A percentile compares a stretch with the other conserved stretches of the same genome.
These are phyloP conservation scores for Phalacrocorax aristotelis DNA, from an alignment of 2,113 vertebrate genomes.

Conservation along the genomic window DNA sequence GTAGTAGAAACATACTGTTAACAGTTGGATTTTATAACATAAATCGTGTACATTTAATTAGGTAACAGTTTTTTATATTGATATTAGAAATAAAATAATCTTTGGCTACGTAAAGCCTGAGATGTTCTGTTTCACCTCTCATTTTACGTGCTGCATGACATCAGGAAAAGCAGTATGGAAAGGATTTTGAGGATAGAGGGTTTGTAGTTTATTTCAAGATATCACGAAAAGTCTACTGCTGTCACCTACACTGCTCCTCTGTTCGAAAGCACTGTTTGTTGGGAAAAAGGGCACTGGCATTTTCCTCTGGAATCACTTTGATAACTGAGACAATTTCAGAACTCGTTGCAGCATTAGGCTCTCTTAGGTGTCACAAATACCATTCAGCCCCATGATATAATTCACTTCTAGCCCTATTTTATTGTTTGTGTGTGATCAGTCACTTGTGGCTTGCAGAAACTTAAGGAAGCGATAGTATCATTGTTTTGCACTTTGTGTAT, in stretches of 20 bases:
- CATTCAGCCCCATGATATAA: neutral
- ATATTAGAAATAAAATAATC: neutral
- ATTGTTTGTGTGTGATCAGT: slow-evolving; percentile 15
- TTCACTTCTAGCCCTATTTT: neutral
- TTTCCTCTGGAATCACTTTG: neutral
- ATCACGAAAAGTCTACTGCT: neutral
- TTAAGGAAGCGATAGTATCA: slow-evolving; percentile 12
- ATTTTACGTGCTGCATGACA: neutral
- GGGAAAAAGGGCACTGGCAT: neutral
- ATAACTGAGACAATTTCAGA: slow-evolving; percentile 29
- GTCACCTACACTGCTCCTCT: neutral
- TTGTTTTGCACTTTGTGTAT: neutral
- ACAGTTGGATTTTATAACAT: neutral
- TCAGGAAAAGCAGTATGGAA: neutral
- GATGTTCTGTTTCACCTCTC: neutral
- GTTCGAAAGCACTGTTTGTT: neutral
- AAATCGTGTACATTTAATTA: neutral
- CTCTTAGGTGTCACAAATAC: slow-evolving; percentile 11
- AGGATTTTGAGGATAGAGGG: neutral
- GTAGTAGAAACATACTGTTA: neutral
- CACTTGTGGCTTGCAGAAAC: slow-evolving; percentile 33
- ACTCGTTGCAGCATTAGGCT: slow-evolving; percentile 2
- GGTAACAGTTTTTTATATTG: neutral
- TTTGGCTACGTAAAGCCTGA: neutral
- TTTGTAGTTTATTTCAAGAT: neutral